Base-by-base conservation (phyloP, 2,888 invertebrate species). In the Eudiplozoon nipponicum region DNA sequence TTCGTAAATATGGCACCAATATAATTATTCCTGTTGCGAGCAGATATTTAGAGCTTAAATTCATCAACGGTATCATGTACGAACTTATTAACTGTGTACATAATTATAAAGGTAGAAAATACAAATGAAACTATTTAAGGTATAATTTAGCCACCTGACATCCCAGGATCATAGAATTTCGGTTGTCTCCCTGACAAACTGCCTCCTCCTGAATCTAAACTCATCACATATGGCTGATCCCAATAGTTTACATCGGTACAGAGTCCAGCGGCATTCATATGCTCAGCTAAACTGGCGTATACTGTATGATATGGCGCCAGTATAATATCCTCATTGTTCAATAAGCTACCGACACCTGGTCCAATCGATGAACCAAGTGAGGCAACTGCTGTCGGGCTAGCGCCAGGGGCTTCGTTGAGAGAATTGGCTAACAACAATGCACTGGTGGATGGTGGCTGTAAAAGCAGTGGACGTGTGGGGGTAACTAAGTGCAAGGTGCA, bases 241-340 rank as follows among this genome's bases (percentile, higher is more conserved):
- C 61, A 61, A 22, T 52, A 45, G 44, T 60, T 60, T 21, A 51
- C 50, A n/a, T 47, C 46, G 3, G 50, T 40, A 2, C 50, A 50
- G 21, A 60, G 49, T 7, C 57, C 56, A 11, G 49, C 50, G 31
- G 47, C 47, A 2, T 45, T 44, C 55, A 60, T 52, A 41, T 61
- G 60, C 15, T 56, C 52, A 41, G 56, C 55, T 28, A 61, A 51
- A 37, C 49, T 49, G 1, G 54, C 52, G 46, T 60, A 60, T 48
- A 48, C 52, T 2, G 60, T 57, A 48, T 59, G 54, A 48, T 55
- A 58, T 1, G 60, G 61, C 2, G 57, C 59, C 41, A 61, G 48
- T 19, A 50, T 46, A 11, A 61, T 46, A 13, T 49, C 47, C 39
- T 54, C 53, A 46, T 57, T 58, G 22, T n/a, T n/a, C n/a, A n/a